phyloP scores from a whole-genome alignment of 2,888 invertebrate species.

The Andrena fulva region DNA sequence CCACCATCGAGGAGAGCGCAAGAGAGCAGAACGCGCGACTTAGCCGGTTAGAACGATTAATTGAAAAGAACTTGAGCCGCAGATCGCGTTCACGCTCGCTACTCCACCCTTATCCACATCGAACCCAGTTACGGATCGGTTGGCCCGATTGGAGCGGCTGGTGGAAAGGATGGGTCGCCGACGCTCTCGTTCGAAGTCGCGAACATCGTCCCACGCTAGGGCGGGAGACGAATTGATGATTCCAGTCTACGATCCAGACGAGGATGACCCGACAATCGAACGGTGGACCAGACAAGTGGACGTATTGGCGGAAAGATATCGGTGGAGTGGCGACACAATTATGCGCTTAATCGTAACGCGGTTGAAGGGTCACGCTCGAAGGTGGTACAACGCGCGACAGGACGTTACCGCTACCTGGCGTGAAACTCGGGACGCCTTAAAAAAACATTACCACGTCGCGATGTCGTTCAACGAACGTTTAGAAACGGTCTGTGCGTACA shows the following conservation, averaged over 20 bases:
- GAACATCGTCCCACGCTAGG: neutral
- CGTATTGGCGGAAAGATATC: neutral
- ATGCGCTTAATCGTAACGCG: constrained; percentile 4
- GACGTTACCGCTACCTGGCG: neutral
- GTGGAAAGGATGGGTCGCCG: neutral
- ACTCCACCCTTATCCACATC: too few relatives aligned
- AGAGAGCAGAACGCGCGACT: too few relatives aligned
- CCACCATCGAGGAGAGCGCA: too few relatives aligned
- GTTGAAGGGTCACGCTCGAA: neutral
- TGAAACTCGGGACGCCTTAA: neutral
- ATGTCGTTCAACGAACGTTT: neutral
- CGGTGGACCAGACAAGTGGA: neutral
- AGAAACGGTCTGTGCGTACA: neutral
- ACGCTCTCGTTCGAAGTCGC: neutral
- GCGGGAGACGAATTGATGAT: neutral
- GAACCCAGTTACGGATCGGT: neutral
- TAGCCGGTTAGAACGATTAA: too few relatives aligned
- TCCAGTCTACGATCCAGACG: neutral
- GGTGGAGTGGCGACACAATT: neutral
- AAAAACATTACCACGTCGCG: neutral
- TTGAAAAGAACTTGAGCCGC: too few relatives aligned
- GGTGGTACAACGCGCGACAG: neutral
- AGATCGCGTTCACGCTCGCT: too few relatives aligned
- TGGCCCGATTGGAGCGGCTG: neutral
- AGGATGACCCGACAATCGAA: neutral